These are phyloP conservation scores for Maccullochella peelii DNA, from an alignment of 2,113 vertebrate species.

Conservation along the genomic window DNA sequence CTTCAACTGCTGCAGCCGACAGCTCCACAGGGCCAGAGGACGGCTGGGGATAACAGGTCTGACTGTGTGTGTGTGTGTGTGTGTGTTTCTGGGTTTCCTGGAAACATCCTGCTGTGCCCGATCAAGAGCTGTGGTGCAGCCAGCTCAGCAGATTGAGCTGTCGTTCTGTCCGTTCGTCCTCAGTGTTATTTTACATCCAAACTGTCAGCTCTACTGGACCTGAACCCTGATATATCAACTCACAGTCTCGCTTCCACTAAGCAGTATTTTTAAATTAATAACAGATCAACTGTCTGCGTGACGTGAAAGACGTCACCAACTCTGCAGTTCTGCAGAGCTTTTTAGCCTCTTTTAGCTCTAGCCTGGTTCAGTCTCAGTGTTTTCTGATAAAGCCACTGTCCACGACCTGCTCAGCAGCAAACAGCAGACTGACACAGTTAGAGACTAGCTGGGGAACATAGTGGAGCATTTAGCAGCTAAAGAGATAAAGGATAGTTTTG, in stretches of 20 bases:
- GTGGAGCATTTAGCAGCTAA: too few species aligned
- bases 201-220: not conserved
- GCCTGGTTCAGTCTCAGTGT: not conserved
- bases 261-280: not conserved
- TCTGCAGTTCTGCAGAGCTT: not conserved
- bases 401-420: too few species aligned
- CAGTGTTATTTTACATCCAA: not conserved
- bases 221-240: not conserved
- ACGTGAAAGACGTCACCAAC: not conserved
- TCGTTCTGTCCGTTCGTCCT: not conserved
- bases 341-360: not conserved
- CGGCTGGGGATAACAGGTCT: not conserved
- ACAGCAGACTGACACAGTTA: too few species aligned
- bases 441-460: too few species aligned
- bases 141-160: conserved; percentile 22
- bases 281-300: not conserved
- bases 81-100: conserved; percentile 33
- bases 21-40: not conserved
- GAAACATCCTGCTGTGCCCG: conserved; percentile 38
- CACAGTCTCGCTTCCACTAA: not conserved
- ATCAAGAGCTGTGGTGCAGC: conserved; percentile 12
- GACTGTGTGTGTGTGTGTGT: conserved; percentile 7
- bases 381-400: too few species aligned
- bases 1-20: not conserved
- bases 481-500: too few species aligned